These are phyloP conservation scores for Drosophila yooni DNA, from an alignment of 2,888 invertebrate species.

Conservation along the genomic window DNA sequence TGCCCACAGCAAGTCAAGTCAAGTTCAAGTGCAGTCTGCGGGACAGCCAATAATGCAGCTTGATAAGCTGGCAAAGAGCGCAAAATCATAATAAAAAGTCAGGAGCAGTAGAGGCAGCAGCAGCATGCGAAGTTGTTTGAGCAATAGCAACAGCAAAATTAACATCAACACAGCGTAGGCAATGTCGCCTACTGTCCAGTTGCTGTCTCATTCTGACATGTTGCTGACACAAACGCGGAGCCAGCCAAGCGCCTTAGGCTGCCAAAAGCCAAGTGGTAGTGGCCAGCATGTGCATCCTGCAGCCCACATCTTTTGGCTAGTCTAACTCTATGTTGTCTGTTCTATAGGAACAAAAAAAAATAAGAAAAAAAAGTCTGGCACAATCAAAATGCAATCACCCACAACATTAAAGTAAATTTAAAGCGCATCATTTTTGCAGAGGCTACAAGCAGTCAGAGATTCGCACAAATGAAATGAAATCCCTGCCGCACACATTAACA, in stretches of 20 bases:
- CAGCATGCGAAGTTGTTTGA: constrained; percentile 26
- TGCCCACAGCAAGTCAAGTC: constrained; percentile 80
- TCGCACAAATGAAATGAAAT: constrained; percentile 73
- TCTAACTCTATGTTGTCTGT: constrained; percentile 9
- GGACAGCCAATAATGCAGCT: constrained; percentile 71
- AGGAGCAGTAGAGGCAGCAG: constrained; percentile 22
- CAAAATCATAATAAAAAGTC: constrained; percentile 67
- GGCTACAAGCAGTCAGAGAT: constrained; percentile 17
- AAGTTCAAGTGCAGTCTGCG: constrained; percentile 76
- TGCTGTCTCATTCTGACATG: constrained; percentile 78
- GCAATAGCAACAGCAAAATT: constrained; percentile 20
- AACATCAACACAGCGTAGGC: constrained; percentile 46
- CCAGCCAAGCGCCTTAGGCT: constrained; percentile 61
- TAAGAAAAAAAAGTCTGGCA: constrained; percentile 14
- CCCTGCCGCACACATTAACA: constrained; percentile 82
- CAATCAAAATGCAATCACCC: constrained; percentile 81
- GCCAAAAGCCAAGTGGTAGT: constrained; percentile 49
- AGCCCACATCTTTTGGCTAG: constrained; percentile 58
- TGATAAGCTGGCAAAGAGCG: constrained; percentile 66
- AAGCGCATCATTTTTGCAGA: constrained; percentile 50
- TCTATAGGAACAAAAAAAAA: background rate
- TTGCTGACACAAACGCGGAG: constrained; percentile 82
- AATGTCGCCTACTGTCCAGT: constrained; percentile 73
- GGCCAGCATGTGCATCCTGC: constrained; percentile 60
- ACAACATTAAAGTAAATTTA: constrained; percentile 77